Percentiles rank a stretch among this genome's conserved stretches.
These are phyloP conservation scores for Brachypalpus laphriformis DNA, from an alignment of 2,888 invertebrate genomes.

Conservation along the genomic window DNA sequence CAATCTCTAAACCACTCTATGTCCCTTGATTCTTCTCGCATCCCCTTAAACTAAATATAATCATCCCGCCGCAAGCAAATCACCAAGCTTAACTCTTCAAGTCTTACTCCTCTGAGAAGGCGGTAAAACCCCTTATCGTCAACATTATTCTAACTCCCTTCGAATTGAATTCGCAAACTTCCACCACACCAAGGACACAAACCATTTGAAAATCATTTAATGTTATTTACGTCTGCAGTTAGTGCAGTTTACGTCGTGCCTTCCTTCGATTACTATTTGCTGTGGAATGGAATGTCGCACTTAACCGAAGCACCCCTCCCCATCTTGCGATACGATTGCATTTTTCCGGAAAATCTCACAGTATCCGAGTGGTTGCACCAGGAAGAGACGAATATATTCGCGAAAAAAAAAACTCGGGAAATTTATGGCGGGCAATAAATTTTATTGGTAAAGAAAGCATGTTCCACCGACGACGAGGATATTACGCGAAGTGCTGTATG, in stretches of 20 bases:
- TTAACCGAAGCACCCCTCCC: background rate
- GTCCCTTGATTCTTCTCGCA: background rate
- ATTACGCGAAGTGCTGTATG: conserved; percentile 65
- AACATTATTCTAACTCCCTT: background rate
- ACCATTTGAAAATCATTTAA: conserved; percentile 39
- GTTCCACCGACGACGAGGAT: conserved; percentile 71
- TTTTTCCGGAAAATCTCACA: conserved; percentile 67
- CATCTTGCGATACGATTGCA: conserved; percentile 41
- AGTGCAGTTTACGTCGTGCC: conserved; percentile 23
- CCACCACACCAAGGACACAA: background rate
- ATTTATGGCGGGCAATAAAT: conserved; percentile 70
- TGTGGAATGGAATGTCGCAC: conserved; percentile 46
- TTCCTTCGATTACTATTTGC: conserved; percentile 48
- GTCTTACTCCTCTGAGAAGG: background rate
- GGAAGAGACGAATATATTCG: conserved; percentile 57
- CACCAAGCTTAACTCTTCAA: background rate
- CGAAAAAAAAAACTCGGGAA: conserved; percentile 46
- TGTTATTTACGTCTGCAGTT: conserved; percentile 18
- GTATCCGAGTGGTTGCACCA: conserved; percentile 66
- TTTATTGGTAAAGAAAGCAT: conserved; percentile 73
- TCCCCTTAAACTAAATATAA: background rate
- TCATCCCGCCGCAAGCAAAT: background rate
- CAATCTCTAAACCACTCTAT: background rate
- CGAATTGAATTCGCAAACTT: background rate
- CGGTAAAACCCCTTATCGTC: background rate